Evolutionary conservation across 2,113 vertebrate genomes (phyloP), one percentile per base, ranked within the genome.

Genomic region (Ciconia maguari): DNA sequence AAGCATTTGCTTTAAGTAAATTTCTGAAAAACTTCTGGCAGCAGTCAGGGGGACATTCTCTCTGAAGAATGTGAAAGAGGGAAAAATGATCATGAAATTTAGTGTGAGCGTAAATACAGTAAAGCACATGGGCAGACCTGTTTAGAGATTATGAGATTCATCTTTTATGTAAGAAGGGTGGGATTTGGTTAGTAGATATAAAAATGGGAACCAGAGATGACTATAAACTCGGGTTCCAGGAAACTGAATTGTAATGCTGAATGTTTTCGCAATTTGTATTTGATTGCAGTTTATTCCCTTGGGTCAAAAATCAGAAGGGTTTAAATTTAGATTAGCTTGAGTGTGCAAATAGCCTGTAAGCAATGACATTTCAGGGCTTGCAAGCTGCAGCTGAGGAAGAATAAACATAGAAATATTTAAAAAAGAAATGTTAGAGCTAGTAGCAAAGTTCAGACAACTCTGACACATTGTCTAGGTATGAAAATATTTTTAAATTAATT

Each of bases 211-310:
- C 72, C 70, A 81, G 94, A 90, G 66, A 81, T 91, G 49, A 93
- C 49, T 93, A 21, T 60, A 61, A 86, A 74, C 68, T 97, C 81
- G 75, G 76, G 5, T 93, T 88, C 26, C 16, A 70, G 62, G 32
- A 70, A 76, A 80, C 62, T 74, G 70, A 96, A 91, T 96, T 88
- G 38, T 38, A 89, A 82, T 38, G 68, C 44, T 79, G 94, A 94
- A 87, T 96, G 61, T 91, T 91, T 96, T 92, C 87, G 94, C 89
- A 89, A 14, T 97, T 96, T 97, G 30, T 83, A 69, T 93, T 97
- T 97, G 90, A 90, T 94, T 96, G 80, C 62, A 84, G 41, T 80
- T 64, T 65, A 95, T 84, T 96, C 94, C 90, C 75, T 87, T 95
- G 88, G 72, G 80, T 96, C 14, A 74, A 96, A 96, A 97, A 96